Base-by-base conservation (phyloP, 2,113 vertebrate genomes). In the Cariama cristata region DNA sequence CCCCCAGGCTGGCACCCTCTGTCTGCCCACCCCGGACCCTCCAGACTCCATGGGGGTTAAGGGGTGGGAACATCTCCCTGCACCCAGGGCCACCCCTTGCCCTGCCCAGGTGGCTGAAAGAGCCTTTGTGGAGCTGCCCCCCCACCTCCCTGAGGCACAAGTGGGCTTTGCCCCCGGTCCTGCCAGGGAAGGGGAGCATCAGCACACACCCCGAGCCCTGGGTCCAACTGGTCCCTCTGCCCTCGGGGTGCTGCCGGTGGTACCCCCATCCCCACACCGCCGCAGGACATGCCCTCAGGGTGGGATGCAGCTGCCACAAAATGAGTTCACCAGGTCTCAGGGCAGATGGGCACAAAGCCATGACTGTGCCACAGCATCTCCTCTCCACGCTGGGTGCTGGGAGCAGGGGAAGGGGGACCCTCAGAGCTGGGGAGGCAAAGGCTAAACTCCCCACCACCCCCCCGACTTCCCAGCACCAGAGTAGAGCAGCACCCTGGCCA, bases 121-220 rank as follows among this genome's bases (percentile, higher is more conserved):
- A 42, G 22, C 47, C 32, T 59, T 19, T 42, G 44, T 14, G 6
- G 42, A 75, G 19, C 24, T 8, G 6, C 2, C 7, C 20, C 16
- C 22, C 19, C 14, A 7, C 3, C 1, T 10, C 32, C 26, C 6
- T 8, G 9, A 10, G 12, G 8, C 56, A 42, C 0, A 2, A 50
- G 24, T 72, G 24, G 62, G 47, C 47, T 93, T 67, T 88, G 67
- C 5, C 16, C 50, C 14, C 0, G 2, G 22, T 44, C 14, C 44
- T 60, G n/a, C 24, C 35, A 62, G 19, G 19, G 26, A 91, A 72
- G 26, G 7, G 28, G 22, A 15, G 4, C n/a, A 90, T 5, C 4
- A 12, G 49, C n/a, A 89, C 0, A 0, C 11, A 26, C 21, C 17
- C 50, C 8, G 11, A 86, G 14, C 26, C 9, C 21, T 47, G n/a